Base-by-base conservation (phyloP, 2,113 vertebrate species). In the Brachionichthys hirsutus region DNA sequence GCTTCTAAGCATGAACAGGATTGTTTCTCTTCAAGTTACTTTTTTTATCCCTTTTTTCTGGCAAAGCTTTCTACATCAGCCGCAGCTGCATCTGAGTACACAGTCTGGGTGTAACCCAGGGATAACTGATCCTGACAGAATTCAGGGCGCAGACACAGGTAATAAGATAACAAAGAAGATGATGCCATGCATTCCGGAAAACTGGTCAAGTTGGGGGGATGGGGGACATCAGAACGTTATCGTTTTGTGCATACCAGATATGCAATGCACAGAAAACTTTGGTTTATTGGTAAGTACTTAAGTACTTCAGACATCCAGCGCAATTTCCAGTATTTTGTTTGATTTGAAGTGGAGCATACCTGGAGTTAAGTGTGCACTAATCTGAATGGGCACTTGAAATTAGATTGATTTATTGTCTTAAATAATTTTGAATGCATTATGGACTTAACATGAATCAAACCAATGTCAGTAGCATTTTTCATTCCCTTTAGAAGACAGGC, bases 51-150 rank as follows among this genome's bases (percentile, higher is more conserved):
- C 16, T 60, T 48, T 52, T 2, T 60, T 20, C 58, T 78, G 78
- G 71, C 74, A 80, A 60, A 49, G 48, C 15, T 11, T 49, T 76
- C 30, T 64, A n/a, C 73, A n/a, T n/a, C n/a, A 57, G 77, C 62
- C 62, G 34, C 86, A 86, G 73, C 77, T 89, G 78, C 18, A 22
- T 75, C 49, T 77, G 46, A 66, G 45, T 49, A 65, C 54, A 76
- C 49, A 71, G 34, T 67, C 36, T 56, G 69, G 69, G 56, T 57
- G 54, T 78, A 71, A 88, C 70, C 84, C 72, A 77, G 22, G 55
- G 35, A 60, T 74, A 75, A 78, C 54, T 54, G 24, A 30, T 30
- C 24, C 2, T 30, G 36, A 64, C 38, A 77, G 59, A 58, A 70
- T 63, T 60, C 55, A 66, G 63, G 62, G 70, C 45, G 68, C 78